These are phyloP conservation scores for Ephestia elutella DNA, from an alignment of 1,140 invertebrate genomes.

Conservation along the genomic window DNA sequence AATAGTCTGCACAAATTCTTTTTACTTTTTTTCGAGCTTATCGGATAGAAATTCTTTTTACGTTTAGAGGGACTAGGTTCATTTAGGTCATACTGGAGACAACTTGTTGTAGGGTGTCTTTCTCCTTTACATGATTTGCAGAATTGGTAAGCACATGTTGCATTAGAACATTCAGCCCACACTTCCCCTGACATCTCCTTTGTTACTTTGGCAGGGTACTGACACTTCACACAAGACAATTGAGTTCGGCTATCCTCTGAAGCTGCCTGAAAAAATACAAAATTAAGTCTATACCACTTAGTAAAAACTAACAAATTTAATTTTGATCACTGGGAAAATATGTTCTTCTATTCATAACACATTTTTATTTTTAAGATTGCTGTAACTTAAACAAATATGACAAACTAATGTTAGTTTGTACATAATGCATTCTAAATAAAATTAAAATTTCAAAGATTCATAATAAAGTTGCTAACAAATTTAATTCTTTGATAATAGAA, in stretches of 20 bases:
- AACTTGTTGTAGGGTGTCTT: conserved; percentile 53
- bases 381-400: no score
- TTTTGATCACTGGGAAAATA: no score
- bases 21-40: conserved; percentile 62
- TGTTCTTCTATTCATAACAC: no score
- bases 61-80: conserved; percentile 69
- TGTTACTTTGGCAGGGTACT: conserved; percentile 58
- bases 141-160: conserved; percentile 55
- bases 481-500: no score
- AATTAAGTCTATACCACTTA: neutral
- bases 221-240: conserved; percentile 55
- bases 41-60: conserved; percentile 45
- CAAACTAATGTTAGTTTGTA: no score
- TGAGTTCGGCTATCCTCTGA: conserved; percentile 50
- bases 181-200: conserved; percentile 53
- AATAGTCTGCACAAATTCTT: conserved; percentile 57
- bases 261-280: conserved; percentile 50
- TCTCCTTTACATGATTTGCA: conserved; percentile 57
- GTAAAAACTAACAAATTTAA: neutral
- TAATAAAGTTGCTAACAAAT: no score
- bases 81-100: conserved; percentile 55
- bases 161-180: conserved; percentile 59
- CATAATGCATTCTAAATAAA: no score
- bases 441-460: no score
- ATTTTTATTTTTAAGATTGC: no score